phyloP scores from a whole-genome alignment of 2,113 vertebrate genomes.

The Panthera leo region DNA sequence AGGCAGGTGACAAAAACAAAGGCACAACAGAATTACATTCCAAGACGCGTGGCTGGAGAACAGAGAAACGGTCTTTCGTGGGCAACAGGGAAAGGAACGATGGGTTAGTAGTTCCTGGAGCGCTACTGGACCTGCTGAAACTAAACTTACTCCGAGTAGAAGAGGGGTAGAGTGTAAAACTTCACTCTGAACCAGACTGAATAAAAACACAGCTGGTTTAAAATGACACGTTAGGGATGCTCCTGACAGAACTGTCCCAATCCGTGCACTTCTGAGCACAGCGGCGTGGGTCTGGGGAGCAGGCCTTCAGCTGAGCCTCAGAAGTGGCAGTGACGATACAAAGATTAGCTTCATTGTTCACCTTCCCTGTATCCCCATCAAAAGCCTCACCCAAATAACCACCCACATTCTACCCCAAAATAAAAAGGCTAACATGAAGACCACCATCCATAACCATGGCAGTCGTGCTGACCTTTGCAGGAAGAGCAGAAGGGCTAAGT shows the following conservation, averaged over 20 bases:
- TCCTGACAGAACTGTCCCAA: neutral
- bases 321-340: neutral
- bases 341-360: neutral
- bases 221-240: neutral
- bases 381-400: neutral
- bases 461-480: neutral
- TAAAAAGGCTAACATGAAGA: neutral
- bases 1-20: conserved; percentile 82
- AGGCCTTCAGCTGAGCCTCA: neutral
- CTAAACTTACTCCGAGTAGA: neutral
- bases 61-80: conserved; percentile 62
- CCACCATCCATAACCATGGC: neutral
- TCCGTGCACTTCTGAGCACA: neutral
- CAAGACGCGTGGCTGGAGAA: conserved; percentile 67
- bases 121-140: conserved; percentile 42
- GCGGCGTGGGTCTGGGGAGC: neutral
- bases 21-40: conserved; percentile 88
- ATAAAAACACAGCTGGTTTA: neutral
- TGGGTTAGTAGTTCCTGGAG: neutral
- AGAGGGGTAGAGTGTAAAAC: neutral
- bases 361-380: rapidly evolving
- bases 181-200: neutral
- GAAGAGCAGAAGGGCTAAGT: neutral
- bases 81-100: conserved; percentile 59
- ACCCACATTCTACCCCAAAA: neutral